A percentile compares a stretch with the other conserved stretches of the same genome.
These are phyloP conservation scores for Tetrax tetrax DNA, from an alignment of 2,113 vertebrate species.

Conservation along the genomic window DNA sequence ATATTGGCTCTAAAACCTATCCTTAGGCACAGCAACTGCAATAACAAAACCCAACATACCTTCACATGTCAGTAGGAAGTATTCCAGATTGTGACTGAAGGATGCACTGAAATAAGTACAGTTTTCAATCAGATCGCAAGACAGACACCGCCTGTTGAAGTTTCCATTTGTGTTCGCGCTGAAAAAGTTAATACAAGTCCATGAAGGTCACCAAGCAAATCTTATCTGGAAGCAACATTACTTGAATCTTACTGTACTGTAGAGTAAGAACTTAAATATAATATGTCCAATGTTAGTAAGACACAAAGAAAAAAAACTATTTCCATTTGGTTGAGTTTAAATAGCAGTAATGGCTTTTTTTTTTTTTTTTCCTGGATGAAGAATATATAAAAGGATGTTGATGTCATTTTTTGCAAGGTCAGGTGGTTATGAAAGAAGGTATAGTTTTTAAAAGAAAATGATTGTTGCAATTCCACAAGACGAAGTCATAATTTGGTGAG, in stretches of 20 bases:
- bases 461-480: not conserved
- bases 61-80: conserved; percentile 90
- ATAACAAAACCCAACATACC: conserved; percentile 73
- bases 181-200: conserved; percentile 18
- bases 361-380: not conserved
- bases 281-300: not conserved
- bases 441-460: not conserved
- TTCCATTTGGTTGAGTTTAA: conserved; percentile 51
- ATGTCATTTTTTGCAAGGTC: conserved; percentile 6
- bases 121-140: conserved; percentile 86
- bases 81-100: conserved; percentile 86
- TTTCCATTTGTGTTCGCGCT: conserved; percentile 90
- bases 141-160: conserved; percentile 92
- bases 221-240: conserved; percentile 1
- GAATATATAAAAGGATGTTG: not conserved
- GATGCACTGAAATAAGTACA: conserved; percentile 89
- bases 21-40: not conserved
- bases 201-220: not conserved
- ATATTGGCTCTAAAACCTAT: not conserved
- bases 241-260: not conserved
- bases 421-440: not conserved
- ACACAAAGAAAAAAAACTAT: not conserved
- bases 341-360: not conserved
- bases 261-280: conserved; percentile 36
- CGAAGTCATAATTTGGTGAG: not conserved